Percentiles rank a stretch among this genome's conserved stretches.
Conservation (phyloP, 2,797 vertebrate species). For the Petrocephalus sullivani region DNA sequence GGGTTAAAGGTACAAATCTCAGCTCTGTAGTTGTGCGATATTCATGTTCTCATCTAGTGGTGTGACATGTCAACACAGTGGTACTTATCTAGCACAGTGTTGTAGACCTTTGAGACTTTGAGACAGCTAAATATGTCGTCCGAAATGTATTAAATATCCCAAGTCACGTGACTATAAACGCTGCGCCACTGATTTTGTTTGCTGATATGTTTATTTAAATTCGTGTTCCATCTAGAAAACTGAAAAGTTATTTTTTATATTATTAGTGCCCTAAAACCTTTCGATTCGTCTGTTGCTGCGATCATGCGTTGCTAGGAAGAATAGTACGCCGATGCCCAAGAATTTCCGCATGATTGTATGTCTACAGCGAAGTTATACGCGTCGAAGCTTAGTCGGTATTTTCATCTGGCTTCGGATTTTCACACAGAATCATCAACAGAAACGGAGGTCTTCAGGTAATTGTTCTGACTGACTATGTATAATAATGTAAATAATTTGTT, state of each 20-base stretch:
- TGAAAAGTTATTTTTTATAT: background rate
- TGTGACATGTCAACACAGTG: background rate
- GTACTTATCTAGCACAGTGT: background rate
- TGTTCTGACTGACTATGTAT: background rate
- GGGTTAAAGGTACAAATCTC: no score
- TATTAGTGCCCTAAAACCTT: background rate
- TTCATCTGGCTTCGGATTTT: background rate
- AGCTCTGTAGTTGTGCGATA: no score
- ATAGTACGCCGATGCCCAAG: background rate
- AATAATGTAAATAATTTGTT: background rate
- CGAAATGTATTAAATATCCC: background rate
- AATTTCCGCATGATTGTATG: background rate
- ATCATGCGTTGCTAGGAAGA: background rate
- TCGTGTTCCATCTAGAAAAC: background rate
- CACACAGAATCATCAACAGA: background rate
- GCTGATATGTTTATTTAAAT: background rate
- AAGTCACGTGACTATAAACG: background rate
- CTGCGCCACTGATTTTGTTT: background rate
- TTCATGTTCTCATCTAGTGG: background rate
- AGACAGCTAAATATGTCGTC: background rate
- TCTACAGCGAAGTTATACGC: background rate
- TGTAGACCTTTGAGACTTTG: background rate
- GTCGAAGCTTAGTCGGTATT: background rate
- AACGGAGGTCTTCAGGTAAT: background rate
- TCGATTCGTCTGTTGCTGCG: background rate